Evolutionary conservation across 2,888 invertebrate genomes (phyloP).

Genomic region (Drosophila merina): DNA sequence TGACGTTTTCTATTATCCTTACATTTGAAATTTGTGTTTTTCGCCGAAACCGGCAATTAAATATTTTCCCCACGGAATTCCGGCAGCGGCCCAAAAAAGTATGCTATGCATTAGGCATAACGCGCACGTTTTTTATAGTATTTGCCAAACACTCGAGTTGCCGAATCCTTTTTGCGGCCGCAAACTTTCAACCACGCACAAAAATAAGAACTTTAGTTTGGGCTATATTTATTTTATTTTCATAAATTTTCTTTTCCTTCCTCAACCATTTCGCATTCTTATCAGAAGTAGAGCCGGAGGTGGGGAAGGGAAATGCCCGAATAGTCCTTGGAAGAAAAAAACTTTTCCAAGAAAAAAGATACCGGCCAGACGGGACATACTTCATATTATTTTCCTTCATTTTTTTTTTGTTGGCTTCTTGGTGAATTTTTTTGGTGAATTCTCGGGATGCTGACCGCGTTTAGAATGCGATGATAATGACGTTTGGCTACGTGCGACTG

Average conservation of each 20-base stretch:
- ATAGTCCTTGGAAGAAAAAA: conserved; percentile 26
- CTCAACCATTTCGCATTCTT: conserved; percentile 65
- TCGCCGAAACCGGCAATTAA: conserved; percentile 45
- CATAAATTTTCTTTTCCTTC: conserved; percentile 61
- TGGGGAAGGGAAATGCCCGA: conserved; percentile 16
- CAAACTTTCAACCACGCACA: conserved; percentile 51
- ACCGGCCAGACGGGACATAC: conserved; percentile 48
- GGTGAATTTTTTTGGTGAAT: conserved; percentile 20
- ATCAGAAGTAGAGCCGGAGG: conserved; percentile 47
- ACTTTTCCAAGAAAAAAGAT: conserved; percentile 45
- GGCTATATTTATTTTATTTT: conserved; percentile 63
- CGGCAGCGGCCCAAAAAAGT: conserved; percentile 25
- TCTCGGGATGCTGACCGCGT: conserved; percentile 47
- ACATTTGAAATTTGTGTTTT: conserved; percentile 43
- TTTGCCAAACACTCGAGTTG: conserved; percentile 59
- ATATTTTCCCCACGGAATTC: conserved; percentile 23
- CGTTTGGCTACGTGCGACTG: conserved; percentile 23
- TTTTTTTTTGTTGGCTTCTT: conserved; percentile 8
- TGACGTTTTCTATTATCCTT: not conserved
- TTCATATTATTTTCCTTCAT: conserved; percentile 34
- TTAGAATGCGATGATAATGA: conserved; percentile 39
- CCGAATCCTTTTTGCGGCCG: conserved; percentile 34
- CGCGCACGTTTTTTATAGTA: conserved; percentile 50
- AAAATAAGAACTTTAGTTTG: conserved; percentile 60
- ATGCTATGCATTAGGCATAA: conserved; percentile 37